A percentile compares a stretch with the other conserved stretches of the same genome.
Conservation (phyloP, 2,797 vertebrate species). For the Typhlichthys subterraneus region DNA sequence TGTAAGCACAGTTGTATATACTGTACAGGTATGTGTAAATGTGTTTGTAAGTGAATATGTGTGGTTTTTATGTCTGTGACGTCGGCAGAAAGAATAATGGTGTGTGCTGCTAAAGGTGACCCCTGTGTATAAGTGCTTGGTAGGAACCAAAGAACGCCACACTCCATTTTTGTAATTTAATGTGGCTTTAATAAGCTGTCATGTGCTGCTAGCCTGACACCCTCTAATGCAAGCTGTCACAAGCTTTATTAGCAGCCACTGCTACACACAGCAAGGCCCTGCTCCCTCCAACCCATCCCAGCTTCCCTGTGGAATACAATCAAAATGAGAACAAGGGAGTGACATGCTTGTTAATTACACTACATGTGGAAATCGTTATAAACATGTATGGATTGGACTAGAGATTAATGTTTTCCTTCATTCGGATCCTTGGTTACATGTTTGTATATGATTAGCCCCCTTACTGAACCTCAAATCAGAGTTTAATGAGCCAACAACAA, state of each 20-base stretch:
- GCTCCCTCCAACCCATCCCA: background rate
- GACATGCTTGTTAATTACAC: constrained; percentile 10
- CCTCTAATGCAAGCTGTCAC: constrained; percentile 50
- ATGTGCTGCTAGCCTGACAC: constrained; percentile 38
- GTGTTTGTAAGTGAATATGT: too few relatives aligned
- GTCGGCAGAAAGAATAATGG: constrained; percentile 43
- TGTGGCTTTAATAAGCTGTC: constrained; percentile 61
- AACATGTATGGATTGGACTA: too few relatives aligned
- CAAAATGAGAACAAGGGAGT: constrained; percentile 1
- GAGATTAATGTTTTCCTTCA: background rate
- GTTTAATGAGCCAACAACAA: too few relatives aligned
- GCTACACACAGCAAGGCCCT: constrained; percentile 22
- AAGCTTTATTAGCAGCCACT: constrained; percentile 50
- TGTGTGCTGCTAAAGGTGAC: constrained; percentile 58
- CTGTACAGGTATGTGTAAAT: background rate
- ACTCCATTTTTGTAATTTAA: constrained; percentile 56
- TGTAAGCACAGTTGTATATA: background rate
- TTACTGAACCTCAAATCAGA: background rate
- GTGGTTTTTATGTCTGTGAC: too few relatives aligned
- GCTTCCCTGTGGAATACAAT: constrained; percentile 5
- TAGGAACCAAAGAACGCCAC: constrained; percentile 34
- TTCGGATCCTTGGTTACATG: background rate
- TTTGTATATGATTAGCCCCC: background rate
- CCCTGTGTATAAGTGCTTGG: constrained; percentile 37
- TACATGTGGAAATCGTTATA: background rate